Evolutionary conservation across 2,113 vertebrate species (phyloP).

Genomic region (Gopherus evgoodei): DNA sequence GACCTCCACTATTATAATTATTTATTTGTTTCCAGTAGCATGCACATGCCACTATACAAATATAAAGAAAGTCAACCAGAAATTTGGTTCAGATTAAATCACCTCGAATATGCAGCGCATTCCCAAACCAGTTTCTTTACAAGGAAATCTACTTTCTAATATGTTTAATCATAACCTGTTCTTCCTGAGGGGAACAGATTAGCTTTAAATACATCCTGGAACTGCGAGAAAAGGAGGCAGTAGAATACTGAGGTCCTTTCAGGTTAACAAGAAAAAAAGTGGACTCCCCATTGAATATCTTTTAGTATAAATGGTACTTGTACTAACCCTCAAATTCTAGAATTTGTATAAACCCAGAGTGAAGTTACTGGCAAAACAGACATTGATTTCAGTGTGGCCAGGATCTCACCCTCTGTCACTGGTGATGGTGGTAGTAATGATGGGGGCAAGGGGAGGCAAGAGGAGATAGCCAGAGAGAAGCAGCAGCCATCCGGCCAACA

Average conservation of each 20-base stretch:
- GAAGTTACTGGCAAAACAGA: background rate
- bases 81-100: background rate
- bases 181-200: background rate
- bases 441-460: no score
- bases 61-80: background rate
- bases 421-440: background rate
- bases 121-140: background rate
- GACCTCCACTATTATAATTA: background rate
- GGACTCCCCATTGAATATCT: background rate
- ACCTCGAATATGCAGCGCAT: accelerated
- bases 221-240: background rate
- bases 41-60: background rate
- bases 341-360: background rate
- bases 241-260: background rate
- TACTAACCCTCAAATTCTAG: background rate
- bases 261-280: background rate
- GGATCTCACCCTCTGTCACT: background rate
- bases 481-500: background rate
- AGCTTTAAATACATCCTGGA: background rate
- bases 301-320: background rate
- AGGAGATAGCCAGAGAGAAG: background rate
- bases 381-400: background rate
- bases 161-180: background rate
- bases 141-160: background rate
- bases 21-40: background rate